phyloP scores from a whole-genome alignment of 1,140 invertebrate genomes.

The Caenorhabditis tropicalis region DNA sequence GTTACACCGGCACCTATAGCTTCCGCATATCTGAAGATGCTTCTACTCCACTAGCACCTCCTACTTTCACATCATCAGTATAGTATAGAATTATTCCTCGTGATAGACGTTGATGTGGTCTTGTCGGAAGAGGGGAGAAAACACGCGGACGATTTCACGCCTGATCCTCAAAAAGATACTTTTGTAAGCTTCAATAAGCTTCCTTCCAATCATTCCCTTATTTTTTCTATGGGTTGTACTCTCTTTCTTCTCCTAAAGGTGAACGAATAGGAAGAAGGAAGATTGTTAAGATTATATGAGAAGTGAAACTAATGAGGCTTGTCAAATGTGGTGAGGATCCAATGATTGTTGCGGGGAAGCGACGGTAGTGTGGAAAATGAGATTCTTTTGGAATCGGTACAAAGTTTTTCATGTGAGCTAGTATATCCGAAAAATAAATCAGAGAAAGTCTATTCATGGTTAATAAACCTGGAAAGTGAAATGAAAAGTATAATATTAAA shows the following conservation, averaged over 20 bases:
- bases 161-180: constrained; percentile 40
- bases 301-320: constrained; percentile 35
- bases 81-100: not conserved
- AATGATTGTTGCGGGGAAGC: not conserved
- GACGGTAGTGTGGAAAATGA: not conserved
- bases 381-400: not conserved
- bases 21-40: constrained; percentile 25
- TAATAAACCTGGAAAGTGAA: no score
- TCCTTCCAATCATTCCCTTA: not conserved
- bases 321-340: constrained; percentile 29
- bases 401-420: no score
- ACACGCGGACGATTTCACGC: constrained; percentile 24
- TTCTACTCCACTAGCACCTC: constrained; percentile 19
- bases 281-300: constrained; percentile 31
- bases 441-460: no score
- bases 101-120: not conserved
- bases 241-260: not conserved
- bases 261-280: constrained; percentile 33
- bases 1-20: not conserved
- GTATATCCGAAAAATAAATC: no score
- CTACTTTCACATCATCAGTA: constrained; percentile 39
- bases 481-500: no score
- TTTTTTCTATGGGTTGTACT: not conserved
- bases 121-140: not conserved
- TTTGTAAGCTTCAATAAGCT: constrained; percentile 39